Evolutionary conservation across 2,888 invertebrate genomes (phyloP).

Genomic region (Lasioglossum malachurum): DNA sequence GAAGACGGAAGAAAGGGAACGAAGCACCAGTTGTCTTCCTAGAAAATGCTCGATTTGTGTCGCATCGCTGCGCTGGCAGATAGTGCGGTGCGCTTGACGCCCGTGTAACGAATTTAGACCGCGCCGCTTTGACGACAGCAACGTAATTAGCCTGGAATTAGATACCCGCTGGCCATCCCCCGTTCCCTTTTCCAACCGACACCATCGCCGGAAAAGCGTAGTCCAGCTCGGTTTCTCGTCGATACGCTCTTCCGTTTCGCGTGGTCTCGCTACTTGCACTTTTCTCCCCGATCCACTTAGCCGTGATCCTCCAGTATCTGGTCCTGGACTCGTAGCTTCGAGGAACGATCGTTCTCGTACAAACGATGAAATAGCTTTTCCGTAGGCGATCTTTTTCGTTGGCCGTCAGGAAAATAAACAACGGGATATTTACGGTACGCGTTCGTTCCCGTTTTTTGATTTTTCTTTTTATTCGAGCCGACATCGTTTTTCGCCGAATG

Average conservation of each 20-base stretch:
- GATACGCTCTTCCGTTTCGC: neutral
- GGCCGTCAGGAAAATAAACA: neutral
- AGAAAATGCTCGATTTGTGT: constrained; percentile 58
- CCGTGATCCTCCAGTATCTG: neutral
- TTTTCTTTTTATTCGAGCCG: neutral
- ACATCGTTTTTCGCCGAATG: neutral
- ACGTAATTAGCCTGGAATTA: constrained; percentile 78
- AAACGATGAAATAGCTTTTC: neutral
- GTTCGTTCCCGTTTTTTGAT: neutral
- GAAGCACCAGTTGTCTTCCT: constrained; percentile 20
- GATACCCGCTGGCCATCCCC: constrained; percentile 61
- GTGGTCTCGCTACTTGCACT: neutral
- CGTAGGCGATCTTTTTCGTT: neutral
- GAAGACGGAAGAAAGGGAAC: neutral
- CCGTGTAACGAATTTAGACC: constrained; percentile 77
- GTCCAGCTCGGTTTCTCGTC: neutral
- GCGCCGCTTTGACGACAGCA: constrained; percentile 77
- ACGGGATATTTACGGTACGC: neutral
- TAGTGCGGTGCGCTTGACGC: constrained; percentile 63
- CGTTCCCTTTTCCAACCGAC: constrained; percentile 36
- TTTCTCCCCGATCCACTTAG: neutral
- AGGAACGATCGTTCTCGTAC: no score
- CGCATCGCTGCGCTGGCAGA: constrained; percentile 36
- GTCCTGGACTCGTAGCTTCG: neutral
- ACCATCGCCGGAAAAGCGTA: constrained; percentile 20